Conservation (phyloP, 1,140 invertebrate species). For the Nephotettix cincticeps region DNA sequence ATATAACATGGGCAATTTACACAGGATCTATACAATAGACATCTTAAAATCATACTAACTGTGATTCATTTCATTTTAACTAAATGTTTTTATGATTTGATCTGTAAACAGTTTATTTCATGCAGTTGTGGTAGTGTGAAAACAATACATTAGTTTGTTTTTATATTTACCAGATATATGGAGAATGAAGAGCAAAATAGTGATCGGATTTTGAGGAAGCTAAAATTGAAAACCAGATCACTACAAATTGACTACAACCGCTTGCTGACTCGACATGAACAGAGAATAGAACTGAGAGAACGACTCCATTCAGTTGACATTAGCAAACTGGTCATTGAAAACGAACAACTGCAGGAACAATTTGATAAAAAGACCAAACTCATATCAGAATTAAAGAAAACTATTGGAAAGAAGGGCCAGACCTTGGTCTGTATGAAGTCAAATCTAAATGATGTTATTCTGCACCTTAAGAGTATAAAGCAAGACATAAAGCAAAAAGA, state of each 20-base stretch:
- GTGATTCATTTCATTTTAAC: no score
- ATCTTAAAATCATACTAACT: no score
- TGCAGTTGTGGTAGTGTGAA: no score
- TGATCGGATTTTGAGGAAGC: conserved; percentile 11
- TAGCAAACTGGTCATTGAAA: conserved; percentile 4
- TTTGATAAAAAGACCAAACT: background rate
- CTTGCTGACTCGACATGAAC: background rate
- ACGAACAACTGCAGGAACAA: background rate
- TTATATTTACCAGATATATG: background rate
- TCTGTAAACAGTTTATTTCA: no score
- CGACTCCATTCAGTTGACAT: conserved; percentile 13
- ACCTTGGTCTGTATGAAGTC: background rate
- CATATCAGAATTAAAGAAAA: background rate
- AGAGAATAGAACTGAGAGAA: conserved; percentile 1
- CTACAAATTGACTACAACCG: background rate
- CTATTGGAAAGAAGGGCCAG: background rate
- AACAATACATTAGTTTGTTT: no score
- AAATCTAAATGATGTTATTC: background rate
- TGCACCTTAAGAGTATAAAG: background rate
- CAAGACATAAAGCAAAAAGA: conserved; percentile 14
- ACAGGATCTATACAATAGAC: no score
- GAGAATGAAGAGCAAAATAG: background rate
- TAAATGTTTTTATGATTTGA: no score
- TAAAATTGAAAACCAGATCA: conserved; percentile 11
- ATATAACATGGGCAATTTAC: no score